These are phyloP conservation scores for Oenanthe melanoleuca DNA, from an alignment of 2,113 vertebrate species.

Conservation along the genomic window DNA sequence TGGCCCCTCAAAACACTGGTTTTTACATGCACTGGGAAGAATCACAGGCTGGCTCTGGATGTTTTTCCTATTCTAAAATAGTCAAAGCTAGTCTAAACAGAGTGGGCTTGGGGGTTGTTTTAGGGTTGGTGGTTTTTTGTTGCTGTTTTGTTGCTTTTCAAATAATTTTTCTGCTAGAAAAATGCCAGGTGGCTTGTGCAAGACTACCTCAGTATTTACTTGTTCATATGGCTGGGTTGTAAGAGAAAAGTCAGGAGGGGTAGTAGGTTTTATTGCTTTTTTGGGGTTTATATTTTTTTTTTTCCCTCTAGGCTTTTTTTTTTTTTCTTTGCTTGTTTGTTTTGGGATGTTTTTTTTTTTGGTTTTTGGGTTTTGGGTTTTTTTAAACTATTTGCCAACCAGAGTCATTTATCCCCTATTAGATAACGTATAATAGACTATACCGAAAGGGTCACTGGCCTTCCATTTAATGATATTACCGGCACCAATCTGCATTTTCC, in stretches of 20 bases:
- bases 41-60: background rate
- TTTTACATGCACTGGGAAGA: background rate
- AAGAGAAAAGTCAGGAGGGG: background rate
- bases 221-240: constrained; percentile 2
- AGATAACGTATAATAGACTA: constrained; percentile 84
- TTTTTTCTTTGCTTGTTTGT: background rate
- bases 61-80: background rate
- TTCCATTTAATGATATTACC: constrained; percentile 85
- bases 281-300: accelerated
- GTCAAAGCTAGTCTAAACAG: background rate
- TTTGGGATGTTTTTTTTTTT: no score
- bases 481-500: constrained; percentile 81
- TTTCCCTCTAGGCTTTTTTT: background rate
- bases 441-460: constrained; percentile 79
- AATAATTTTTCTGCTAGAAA: background rate
- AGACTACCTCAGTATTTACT: background rate
- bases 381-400: constrained; percentile 77
- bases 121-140: background rate
- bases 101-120: background rate
- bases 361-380: background rate
- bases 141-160: background rate
- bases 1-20: background rate
- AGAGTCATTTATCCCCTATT: constrained; percentile 86
- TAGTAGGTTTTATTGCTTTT: background rate
- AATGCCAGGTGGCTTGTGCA: constrained; percentile 24